A percentile compares a stretch with the other conserved stretches of the same genome.
phyloP scores from a whole-genome alignment of 2,888 invertebrate genomes.

The Trichacis sp. region DNA sequence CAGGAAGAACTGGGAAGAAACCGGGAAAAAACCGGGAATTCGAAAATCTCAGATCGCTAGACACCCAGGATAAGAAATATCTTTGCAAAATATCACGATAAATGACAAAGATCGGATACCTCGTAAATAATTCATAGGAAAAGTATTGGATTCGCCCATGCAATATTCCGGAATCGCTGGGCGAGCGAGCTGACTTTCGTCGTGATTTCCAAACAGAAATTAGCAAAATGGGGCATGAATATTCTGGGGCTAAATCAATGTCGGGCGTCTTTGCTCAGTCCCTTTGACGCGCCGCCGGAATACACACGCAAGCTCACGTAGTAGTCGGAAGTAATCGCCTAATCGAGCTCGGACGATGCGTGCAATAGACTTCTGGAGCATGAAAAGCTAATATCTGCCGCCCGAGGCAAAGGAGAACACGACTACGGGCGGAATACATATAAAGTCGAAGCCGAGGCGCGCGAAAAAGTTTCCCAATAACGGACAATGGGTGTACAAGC shows the following conservation, averaged over 20 bases:
- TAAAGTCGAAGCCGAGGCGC: too few species aligned
- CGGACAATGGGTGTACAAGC: slow-evolving; percentile 44
- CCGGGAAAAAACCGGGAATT: too few species aligned
- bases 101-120: too few species aligned
- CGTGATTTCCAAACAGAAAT: not conserved
- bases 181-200: not conserved
- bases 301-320: not conserved
- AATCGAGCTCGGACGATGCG: slow-evolving; percentile 1
- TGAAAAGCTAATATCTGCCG: slow-evolving; percentile 25
- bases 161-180: too few species aligned
- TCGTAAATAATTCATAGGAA: too few species aligned
- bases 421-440: too few species aligned
- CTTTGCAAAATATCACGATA: too few species aligned
- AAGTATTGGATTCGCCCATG: too few species aligned
- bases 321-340: not conserved
- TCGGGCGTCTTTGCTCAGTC: not conserved
- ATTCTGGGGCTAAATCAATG: not conserved
- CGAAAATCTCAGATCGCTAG: too few species aligned
- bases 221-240: not conserved
- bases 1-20: too few species aligned
- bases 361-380: slow-evolving; percentile 2
- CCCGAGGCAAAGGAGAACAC: not conserved
- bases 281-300: slow-evolving; percentile 1
- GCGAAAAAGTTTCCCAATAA: slow-evolving; percentile 58
- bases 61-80: too few species aligned